Evolutionary conservation across 2,113 vertebrate species (phyloP), one percentile per base, ranked within the genome.

Genomic region (Neopipo cinnamomea): DNA sequence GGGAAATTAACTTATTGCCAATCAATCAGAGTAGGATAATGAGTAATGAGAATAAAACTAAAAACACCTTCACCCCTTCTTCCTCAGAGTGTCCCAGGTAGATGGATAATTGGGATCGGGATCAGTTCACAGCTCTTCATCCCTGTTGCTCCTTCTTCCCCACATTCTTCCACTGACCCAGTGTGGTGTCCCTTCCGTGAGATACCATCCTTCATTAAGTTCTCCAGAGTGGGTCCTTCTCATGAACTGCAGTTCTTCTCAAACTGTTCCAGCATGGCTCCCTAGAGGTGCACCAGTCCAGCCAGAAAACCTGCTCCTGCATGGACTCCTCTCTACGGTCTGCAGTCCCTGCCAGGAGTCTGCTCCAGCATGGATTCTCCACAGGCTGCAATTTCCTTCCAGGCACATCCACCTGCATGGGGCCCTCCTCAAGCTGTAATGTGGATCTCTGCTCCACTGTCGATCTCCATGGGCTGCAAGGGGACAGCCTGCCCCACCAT

Each of bases 151-250:
- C 9, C 24, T 53, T 83, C 23, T 3, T 72, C 20, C 33, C 58
- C 27, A n/a, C 0, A 0, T 13, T 41, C 53, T 70, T 80, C 5
- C 6, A 13, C 8, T 74, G 7, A 7, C 47, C 16, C 6, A 59
- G 19, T 1, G 0, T 42, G 30, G 3, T 2, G 12, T 62, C 6
- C 9, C 13, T 75, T 39, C 44, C 25, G 4, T 67, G 19, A 71
- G 22, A 21, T 47, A 58, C 65, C 19, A 5, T 52, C 21, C 21
- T 78, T 74, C 24, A 71, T 0, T 0, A 73, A 35, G 27, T 70
- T 66, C 50, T 70, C 14, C 46, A 74, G 0, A 6, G 21, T 30
- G 8, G 3, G 6, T 74, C 21, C 37, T 70, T 47, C 37, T 74
- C 39, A 56, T 14, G 37, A 70, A 15, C 16, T 52, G 15, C 24